Evolutionary conservation across 2,113 vertebrate species (phyloP).

Genomic region (Microcebus jonahi): DNA sequence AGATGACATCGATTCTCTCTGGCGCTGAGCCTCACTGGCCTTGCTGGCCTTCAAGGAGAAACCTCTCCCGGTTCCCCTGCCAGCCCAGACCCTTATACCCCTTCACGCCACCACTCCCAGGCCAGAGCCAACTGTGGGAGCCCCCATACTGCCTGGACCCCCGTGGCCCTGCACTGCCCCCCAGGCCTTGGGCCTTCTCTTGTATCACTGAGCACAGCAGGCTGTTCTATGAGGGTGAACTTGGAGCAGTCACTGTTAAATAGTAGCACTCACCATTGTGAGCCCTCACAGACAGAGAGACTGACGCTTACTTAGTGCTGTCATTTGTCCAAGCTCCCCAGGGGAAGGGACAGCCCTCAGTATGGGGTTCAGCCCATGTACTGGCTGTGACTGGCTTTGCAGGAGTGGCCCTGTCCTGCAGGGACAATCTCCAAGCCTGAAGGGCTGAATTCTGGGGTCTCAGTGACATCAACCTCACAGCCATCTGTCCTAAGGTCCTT

Average conservation of each 20-base stretch:
- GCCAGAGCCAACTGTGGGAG: neutral
- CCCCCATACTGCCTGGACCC: too few species aligned
- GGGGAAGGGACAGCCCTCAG: neutral
- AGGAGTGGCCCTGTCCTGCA: neutral
- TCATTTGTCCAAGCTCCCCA: neutral
- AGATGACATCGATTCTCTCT: neutral
- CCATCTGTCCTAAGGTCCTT: neutral
- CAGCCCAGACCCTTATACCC: neutral
- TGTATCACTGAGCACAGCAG: neutral
- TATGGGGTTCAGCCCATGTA: neutral
- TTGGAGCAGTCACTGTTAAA: neutral
- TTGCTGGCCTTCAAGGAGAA: neutral
- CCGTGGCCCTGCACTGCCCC: neutral
- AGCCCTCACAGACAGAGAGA: neutral
- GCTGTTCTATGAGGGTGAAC: neutral
- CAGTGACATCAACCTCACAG: neutral
- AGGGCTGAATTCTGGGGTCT: neutral
- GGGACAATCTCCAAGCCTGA: too few species aligned
- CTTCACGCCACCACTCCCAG: neutral
- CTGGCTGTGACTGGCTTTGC: neutral
- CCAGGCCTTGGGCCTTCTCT: neutral
- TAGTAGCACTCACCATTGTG: accelerated
- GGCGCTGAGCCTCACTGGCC: neutral
- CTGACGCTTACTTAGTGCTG: neutral
- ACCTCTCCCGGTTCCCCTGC: neutral